A percentile compares a stretch with the other conserved stretches of the same genome.
phyloP scores from a whole-genome alignment of 2,888 invertebrate species.

The Orthosia cruda region DNA sequence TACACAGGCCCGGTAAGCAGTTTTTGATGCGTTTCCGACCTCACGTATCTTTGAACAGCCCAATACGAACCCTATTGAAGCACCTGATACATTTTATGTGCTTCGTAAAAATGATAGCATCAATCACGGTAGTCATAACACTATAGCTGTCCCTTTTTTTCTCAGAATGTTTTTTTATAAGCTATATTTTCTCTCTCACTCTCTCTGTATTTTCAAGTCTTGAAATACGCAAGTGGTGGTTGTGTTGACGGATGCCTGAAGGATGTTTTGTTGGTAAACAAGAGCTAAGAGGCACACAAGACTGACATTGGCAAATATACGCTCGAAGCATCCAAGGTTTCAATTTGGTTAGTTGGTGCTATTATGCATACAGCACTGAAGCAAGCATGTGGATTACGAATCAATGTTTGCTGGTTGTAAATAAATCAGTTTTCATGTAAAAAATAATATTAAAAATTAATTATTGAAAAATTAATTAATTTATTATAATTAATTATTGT shows the following conservation, averaged over 20 bases:
- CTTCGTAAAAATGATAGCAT: conserved; percentile 61
- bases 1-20: conserved; percentile 54
- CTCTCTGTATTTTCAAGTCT: conserved; percentile 41
- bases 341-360: not conserved
- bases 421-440: too few species aligned
- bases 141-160: conserved; percentile 33
- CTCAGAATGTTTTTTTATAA: not conserved
- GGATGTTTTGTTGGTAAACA: conserved; percentile 38
- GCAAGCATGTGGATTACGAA: not conserved
- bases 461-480: too few species aligned
- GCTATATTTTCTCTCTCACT: conserved; percentile 14
- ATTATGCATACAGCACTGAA: not conserved
- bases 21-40: conserved; percentile 67
- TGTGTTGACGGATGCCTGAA: conserved; percentile 6
- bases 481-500: too few species aligned
- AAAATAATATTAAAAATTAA: too few species aligned
- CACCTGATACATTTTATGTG: conserved; percentile 65
- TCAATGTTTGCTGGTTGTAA: not conserved
- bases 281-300: conserved; percentile 13
- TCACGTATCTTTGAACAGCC: conserved; percentile 60
- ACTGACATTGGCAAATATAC: conserved; percentile 13
- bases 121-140: conserved; percentile 52
- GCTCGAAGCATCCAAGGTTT: not conserved
- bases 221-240: conserved; percentile 31
- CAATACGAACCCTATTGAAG: conserved; percentile 44